Evolutionary conservation across 2,888 invertebrate species (phyloP).

Genomic region (Ormyrus rosae): DNA sequence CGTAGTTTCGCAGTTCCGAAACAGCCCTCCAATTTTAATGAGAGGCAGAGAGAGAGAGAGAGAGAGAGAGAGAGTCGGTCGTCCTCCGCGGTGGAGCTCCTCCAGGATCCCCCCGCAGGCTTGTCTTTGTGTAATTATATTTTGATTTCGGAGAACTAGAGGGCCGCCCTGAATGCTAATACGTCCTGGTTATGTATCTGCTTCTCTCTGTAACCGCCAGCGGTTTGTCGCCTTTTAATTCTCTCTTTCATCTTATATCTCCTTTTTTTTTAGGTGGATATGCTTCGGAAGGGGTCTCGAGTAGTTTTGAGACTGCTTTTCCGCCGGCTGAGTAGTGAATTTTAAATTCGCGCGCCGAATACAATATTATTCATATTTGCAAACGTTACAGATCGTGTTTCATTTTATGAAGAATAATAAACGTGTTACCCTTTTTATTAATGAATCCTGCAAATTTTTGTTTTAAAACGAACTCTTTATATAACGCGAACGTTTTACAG

Average conservation of each 20-base stretch:
- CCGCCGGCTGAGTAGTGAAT: not conserved
- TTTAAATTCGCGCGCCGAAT: not conserved
- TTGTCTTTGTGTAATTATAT: slow-evolving; percentile 64
- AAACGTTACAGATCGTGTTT: too few relatives aligned
- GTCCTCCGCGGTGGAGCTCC: slow-evolving; percentile 65
- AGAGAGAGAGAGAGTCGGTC: slow-evolving; percentile 60
- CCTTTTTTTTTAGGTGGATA: not conserved
- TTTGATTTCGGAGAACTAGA: slow-evolving; percentile 61
- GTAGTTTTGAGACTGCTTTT: not conserved
- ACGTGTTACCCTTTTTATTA: too few relatives aligned
- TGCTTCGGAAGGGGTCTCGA: too few relatives aligned
- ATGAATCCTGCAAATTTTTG: too few relatives aligned
- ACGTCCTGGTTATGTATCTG: slow-evolving; percentile 54
- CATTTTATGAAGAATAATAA: too few relatives aligned
- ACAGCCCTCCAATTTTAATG: slow-evolving; percentile 75
- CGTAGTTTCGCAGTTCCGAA: slow-evolving; percentile 73
- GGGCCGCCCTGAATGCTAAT: slow-evolving; percentile 71
- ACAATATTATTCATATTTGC: not conserved
- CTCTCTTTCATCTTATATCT: slow-evolving; percentile 11
- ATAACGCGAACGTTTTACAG: too few relatives aligned
- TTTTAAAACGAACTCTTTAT: too few relatives aligned
- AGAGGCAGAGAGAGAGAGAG: too few relatives aligned
- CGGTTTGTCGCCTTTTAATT: slow-evolving; percentile 36
- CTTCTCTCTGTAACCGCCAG: slow-evolving; percentile 18
- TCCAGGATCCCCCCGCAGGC: slow-evolving; percentile 22